Conservation (phyloP, 1,140 invertebrate species). For the Apis mellifera region DNA sequence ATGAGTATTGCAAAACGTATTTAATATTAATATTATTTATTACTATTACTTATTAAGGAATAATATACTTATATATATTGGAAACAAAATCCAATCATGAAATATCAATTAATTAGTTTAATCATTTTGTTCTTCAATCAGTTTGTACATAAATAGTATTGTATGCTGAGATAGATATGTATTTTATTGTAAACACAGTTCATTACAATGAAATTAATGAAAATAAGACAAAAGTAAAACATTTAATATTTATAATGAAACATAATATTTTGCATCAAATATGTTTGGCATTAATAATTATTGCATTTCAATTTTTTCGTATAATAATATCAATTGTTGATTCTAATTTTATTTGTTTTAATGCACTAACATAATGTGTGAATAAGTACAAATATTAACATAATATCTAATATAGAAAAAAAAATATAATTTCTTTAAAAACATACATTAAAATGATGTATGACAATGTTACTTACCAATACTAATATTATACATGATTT, state of each 20-base stretch:
- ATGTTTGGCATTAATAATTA: neutral
- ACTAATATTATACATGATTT: neutral
- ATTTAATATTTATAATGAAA: neutral
- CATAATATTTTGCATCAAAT: neutral
- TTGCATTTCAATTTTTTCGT: constrained; percentile 12
- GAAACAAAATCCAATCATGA: neutral
- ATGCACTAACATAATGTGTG: constrained; percentile 4
- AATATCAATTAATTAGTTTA: neutral
- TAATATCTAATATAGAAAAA: constrained; percentile 21
- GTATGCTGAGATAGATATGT: neutral
- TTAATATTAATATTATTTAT: neutral
- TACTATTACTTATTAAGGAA: neutral
- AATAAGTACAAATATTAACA: constrained; percentile 21
- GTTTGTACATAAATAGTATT: constrained; percentile 13
- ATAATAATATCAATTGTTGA: neutral
- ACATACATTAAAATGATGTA: constrained; percentile 16
- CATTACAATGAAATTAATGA: constrained; percentile 2
- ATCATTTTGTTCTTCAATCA: neutral
- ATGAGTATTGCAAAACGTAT: neutral
- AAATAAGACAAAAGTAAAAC: neutral
- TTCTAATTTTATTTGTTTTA: constrained; percentile 26
- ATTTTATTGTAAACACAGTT: constrained; percentile 4
- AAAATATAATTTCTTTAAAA: neutral
- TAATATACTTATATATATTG: neutral
- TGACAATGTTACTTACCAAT: neutral